A percentile compares a stretch with the other conserved stretches of the same genome.
Conservation (phyloP, 2,797 vertebrate species). For the Alectoris magna region DNA sequence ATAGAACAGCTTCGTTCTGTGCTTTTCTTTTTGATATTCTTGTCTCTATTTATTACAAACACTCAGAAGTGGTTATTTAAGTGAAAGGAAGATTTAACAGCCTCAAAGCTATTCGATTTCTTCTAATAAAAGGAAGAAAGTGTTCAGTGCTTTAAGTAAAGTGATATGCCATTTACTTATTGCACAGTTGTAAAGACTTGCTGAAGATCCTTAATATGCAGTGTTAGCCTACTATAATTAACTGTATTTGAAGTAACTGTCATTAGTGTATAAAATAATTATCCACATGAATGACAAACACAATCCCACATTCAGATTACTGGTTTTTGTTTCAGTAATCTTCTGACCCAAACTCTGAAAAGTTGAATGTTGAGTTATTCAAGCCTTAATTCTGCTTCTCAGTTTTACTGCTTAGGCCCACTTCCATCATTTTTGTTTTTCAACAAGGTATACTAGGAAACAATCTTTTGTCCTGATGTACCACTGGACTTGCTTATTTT, state of each 20-base stretch:
- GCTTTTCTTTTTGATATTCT: background rate
- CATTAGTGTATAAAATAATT: constrained; percentile 20
- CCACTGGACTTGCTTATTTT: background rate
- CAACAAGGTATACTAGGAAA: background rate
- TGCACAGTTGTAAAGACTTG: background rate
- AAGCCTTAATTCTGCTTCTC: background rate
- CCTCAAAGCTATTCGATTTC: constrained; percentile 39
- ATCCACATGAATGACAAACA: constrained; percentile 16
- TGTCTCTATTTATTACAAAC: constrained; percentile 6
- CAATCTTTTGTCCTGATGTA: background rate
- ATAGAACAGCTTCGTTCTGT: background rate
- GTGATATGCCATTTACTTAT: constrained; percentile 28
- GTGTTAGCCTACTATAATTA: background rate
- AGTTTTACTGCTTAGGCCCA: background rate
- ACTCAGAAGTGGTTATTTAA: constrained; percentile 18
- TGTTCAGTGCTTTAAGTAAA: constrained; percentile 14
- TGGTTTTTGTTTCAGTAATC: background rate
- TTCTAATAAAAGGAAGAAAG: constrained; percentile 6
- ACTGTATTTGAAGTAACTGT: constrained; percentile 22
- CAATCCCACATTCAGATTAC: background rate
- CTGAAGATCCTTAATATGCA: background rate
- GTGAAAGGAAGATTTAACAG: constrained; percentile 33
- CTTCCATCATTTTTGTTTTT: background rate
- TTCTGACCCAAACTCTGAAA: background rate
- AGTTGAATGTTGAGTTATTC: background rate